Evolutionary conservation across 2,797 vertebrate genomes (phyloP).

Genomic region (Rhinatrema bivittatum): DNA sequence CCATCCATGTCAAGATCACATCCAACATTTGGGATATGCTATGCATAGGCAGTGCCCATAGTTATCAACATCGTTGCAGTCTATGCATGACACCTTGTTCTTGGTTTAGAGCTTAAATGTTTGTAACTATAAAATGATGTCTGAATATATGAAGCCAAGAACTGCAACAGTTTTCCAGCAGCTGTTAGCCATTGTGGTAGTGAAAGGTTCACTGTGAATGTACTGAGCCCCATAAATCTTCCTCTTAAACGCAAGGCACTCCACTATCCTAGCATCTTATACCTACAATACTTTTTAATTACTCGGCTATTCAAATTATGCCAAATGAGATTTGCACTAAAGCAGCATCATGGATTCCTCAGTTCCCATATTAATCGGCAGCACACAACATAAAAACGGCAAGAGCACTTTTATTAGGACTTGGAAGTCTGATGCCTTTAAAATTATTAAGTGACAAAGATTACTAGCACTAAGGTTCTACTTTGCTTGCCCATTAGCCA

Average conservation of each 20-base stretch:
- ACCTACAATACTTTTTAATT: constrained; percentile 73
- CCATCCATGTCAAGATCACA: too few species aligned
- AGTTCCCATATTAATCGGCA: constrained; percentile 41
- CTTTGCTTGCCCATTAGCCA: constrained; percentile 70
- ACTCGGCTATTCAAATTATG: constrained; percentile 58
- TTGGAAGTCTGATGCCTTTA: constrained; percentile 59
- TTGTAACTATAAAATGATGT: not conserved
- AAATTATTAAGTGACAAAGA: constrained; percentile 73
- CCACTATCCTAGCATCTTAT: constrained; percentile 50
- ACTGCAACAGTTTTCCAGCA: constrained; percentile 45
- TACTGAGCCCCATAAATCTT: constrained; percentile 61
- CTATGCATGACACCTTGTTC: constrained; percentile 2
- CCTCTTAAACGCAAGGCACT: constrained; percentile 58
- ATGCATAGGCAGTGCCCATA: too few species aligned
- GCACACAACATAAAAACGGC: constrained; percentile 32
- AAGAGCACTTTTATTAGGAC: constrained; percentile 38
- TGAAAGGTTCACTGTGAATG: constrained; percentile 53
- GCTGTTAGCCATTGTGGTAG: constrained; percentile 57
- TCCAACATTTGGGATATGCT: too few species aligned
- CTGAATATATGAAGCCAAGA: constrained; percentile 20
- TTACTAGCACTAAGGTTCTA: constrained; percentile 61
- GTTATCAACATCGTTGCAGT: too few species aligned
- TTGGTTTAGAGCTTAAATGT: constrained; percentile 12
- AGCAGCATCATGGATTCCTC: constrained; percentile 45
- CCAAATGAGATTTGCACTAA: constrained; percentile 46